These are phyloP conservation scores for Rhabdophis nuchalis DNA, from an alignment of 2,797 vertebrate genomes.

Conservation along the genomic window DNA sequence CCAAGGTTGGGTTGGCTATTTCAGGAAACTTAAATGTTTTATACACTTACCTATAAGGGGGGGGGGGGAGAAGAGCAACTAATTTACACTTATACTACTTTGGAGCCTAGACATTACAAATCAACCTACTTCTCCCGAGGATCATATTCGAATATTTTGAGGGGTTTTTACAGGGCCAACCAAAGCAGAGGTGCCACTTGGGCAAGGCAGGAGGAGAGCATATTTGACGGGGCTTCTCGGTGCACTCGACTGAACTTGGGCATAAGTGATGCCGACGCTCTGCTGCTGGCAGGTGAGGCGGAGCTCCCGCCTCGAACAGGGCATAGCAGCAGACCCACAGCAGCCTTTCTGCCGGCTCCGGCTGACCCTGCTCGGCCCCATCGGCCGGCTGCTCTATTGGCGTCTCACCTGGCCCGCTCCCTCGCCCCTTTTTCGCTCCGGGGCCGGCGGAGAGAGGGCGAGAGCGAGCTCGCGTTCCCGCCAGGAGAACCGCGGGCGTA, in stretches of 20 bases:
- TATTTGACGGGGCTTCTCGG: background rate
- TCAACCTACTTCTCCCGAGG: too few species aligned
- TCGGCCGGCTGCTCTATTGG: background rate
- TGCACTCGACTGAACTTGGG: background rate
- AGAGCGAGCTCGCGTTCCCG: background rate
- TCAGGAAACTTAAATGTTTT: background rate
- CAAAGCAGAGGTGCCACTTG: background rate
- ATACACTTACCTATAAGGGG: background rate
- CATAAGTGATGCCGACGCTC: background rate
- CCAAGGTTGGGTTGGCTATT: background rate
- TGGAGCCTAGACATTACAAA: background rate
- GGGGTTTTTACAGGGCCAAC: background rate
- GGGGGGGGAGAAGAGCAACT: too few species aligned
- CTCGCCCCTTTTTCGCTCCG: background rate
- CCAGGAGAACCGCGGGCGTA: background rate
- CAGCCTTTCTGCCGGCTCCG: background rate
- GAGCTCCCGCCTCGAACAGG: background rate
- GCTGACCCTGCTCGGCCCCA: background rate
- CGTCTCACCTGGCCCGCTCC: conserved; percentile 19
- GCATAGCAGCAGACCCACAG: background rate
- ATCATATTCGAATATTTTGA: background rate
- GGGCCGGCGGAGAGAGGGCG: background rate
- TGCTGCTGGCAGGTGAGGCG: background rate
- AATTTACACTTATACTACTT: background rate
- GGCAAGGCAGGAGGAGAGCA: background rate